These are phyloP conservation scores for Cheilosia vulpina DNA, from an alignment of 2,888 invertebrate genomes.

Conservation along the genomic window DNA sequence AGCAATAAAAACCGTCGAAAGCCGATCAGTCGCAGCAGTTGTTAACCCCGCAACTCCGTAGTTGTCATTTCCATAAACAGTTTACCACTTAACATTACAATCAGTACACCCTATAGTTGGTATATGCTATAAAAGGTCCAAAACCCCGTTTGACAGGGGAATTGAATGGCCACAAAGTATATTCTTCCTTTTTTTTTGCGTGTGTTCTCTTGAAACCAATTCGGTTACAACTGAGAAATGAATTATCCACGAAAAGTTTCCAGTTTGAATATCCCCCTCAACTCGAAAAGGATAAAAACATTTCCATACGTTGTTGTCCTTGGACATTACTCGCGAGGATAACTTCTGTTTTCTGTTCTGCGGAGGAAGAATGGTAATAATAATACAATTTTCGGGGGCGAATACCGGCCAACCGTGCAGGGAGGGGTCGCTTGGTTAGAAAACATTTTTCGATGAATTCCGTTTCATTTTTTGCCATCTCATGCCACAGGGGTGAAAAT, in stretches of 20 bases:
- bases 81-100: too few relatives aligned
- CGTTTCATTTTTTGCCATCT: conserved; percentile 48
- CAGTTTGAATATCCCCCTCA: conserved; percentile 56
- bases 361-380: conserved; percentile 70
- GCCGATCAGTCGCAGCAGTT: too few relatives aligned
- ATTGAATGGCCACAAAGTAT: conserved; percentile 35
- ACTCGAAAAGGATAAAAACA: conserved; percentile 30
- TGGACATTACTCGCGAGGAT: conserved; percentile 73
- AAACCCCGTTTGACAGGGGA: conserved; percentile 59
- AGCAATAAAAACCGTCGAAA: too few relatives aligned
- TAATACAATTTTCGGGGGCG: conserved; percentile 61
- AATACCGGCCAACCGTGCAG: neutral
- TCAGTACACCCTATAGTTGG: neutral
- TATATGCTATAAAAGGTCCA: conserved; percentile 10
- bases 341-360: conserved; percentile 71
- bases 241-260: conserved; percentile 67
- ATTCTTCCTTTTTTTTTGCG: neutral
- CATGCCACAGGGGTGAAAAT: conserved; percentile 63
- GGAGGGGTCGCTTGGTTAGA: neutral
- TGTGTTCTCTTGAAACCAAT: conserved; percentile 45
- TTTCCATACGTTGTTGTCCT: conserved; percentile 73
- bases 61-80: too few relatives aligned
- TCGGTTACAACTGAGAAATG: conserved; percentile 61
- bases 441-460: conserved; percentile 65
- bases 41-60: too few relatives aligned